phyloP scores from a whole-genome alignment of 1,140 invertebrate genomes.

The Scylla paramamosain region DNA sequence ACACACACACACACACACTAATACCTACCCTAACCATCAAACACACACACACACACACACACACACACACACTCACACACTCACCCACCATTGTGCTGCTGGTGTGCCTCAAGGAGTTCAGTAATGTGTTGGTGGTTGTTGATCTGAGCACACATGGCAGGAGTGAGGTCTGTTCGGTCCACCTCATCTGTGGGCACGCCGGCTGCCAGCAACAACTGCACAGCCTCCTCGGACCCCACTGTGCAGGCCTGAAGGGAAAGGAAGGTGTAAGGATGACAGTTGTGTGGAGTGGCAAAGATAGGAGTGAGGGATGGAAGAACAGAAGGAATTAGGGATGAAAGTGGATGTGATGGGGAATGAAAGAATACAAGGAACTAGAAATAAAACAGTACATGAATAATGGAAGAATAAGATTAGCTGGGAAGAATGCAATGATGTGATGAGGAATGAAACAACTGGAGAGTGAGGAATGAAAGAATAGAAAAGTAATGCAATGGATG shows the following conservation, averaged over 20 bases:
- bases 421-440: too few relatives aligned
- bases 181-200: conserved; percentile 51
- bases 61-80: too few relatives aligned
- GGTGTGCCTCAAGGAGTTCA: conserved; percentile 39
- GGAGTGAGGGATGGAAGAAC: too few relatives aligned
- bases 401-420: too few relatives aligned
- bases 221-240: conserved; percentile 61
- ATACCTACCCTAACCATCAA: neutral
- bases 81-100: neutral
- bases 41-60: neutral
- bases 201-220: conserved; percentile 51
- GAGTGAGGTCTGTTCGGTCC: conserved; percentile 74
- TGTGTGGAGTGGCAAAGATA: too few relatives aligned
- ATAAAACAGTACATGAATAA: too few relatives aligned
- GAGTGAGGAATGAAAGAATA: too few relatives aligned
- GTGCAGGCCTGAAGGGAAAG: conserved; percentile 68
- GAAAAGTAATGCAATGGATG: neutral
- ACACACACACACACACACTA: neutral
- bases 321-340: too few relatives aligned
- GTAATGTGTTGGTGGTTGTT: conserved; percentile 58
- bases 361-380: too few relatives aligned
- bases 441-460: neutral
- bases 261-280: neutral
- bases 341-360: too few relatives aligned
- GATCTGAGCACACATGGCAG: conserved; percentile 67